Conservation (phyloP, 2,888 invertebrate species). For the Macaria notata region DNA sequence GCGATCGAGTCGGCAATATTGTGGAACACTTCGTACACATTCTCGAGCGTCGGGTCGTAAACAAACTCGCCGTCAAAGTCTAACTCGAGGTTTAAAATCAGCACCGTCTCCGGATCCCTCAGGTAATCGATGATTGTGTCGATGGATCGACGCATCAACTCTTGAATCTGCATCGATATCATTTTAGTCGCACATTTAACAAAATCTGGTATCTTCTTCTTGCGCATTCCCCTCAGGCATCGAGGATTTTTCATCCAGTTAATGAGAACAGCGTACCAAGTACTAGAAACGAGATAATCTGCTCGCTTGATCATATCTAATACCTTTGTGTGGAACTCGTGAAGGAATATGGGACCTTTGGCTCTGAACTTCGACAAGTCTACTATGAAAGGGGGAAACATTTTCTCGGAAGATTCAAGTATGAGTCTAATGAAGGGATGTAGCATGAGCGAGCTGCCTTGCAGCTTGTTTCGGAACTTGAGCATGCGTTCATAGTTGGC, state of each 20-base stretch:
- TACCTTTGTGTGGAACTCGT: conserved; percentile 56
- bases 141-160: conserved; percentile 86
- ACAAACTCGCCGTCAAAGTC: conserved; percentile 79
- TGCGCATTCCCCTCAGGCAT: conserved; percentile 65
- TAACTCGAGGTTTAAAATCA: conserved; percentile 83
- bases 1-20: conserved; percentile 81
- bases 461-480: conserved; percentile 78
- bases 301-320: conserved; percentile 67
- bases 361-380: conserved; percentile 73
- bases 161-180: conserved; percentile 83
- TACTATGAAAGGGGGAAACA: conserved; percentile 80
- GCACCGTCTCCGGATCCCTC: conserved; percentile 77
- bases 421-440: conserved; percentile 85
- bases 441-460: conserved; percentile 81
- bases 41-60: conserved; percentile 82
- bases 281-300: conserved; percentile 69
- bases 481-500: conserved; percentile 82
- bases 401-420: conserved; percentile 74
- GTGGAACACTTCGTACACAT: conserved; percentile 81
- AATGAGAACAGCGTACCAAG: conserved; percentile 69
- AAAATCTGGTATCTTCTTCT: conserved; percentile 62
- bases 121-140: conserved; percentile 83
- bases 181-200: conserved; percentile 71
- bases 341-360: conserved; percentile 63
- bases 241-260: conserved; percentile 76